Evolutionary conservation across 2,888 invertebrate species (phyloP).

Genomic region (Arge pagana): DNA sequence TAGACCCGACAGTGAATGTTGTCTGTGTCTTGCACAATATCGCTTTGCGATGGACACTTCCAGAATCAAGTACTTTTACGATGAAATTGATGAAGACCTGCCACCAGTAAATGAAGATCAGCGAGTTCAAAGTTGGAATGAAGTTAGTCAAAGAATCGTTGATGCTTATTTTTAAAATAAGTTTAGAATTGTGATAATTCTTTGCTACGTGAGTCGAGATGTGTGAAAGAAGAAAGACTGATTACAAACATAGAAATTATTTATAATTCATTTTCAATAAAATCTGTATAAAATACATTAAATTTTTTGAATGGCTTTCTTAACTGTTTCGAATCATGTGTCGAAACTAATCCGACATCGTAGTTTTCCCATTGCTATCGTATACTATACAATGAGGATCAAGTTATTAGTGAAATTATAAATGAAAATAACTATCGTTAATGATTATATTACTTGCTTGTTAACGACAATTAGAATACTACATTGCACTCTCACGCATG

Average conservation of each 20-base stretch:
- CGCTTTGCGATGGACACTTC: conserved; percentile 1
- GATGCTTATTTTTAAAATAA: not conserved
- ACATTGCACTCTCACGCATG: too few relatives aligned
- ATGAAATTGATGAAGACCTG: conserved; percentile 5
- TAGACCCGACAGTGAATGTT: conserved; percentile 10
- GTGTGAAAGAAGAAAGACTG: conserved; percentile 2
- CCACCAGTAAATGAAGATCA: too few relatives aligned
- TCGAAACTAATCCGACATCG: too few relatives aligned
- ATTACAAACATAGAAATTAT: conserved; percentile 2
- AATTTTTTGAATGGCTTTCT: too few relatives aligned
- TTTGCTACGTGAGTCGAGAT: not conserved
- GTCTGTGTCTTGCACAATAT: conserved; percentile 11
- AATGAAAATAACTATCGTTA: too few relatives aligned
- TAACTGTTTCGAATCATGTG: too few relatives aligned
- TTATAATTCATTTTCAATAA: not conserved
- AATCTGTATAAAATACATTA: too few relatives aligned
- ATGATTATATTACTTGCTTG: too few relatives aligned
- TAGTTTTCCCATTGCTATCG: too few relatives aligned
- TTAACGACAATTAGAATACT: too few relatives aligned
- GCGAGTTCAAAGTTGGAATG: not conserved
- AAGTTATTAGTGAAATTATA: too few relatives aligned
- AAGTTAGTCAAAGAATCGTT: not conserved
- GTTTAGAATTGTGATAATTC: conserved; percentile 6
- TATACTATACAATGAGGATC: too few relatives aligned
- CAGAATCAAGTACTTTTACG: not conserved